Conservation (phyloP, 2,113 vertebrate genomes). For the Corythoichthys intestinalis region DNA sequence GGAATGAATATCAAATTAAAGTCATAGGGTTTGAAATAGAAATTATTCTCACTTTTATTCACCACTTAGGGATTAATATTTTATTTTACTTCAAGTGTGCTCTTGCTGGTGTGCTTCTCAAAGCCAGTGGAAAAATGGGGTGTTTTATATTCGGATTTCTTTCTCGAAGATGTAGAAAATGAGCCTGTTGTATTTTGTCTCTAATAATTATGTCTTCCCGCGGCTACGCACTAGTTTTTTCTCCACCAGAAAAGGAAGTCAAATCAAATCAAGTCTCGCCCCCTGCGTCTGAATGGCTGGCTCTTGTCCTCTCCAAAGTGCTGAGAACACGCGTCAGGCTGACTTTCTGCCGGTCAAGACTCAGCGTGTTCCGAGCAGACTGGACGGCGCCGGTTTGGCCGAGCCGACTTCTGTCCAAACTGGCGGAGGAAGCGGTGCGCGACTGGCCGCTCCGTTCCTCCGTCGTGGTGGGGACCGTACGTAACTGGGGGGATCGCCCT, state of each 20-base stretch:
- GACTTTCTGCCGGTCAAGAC: constrained; percentile 65
- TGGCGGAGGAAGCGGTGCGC: constrained; percentile 38
- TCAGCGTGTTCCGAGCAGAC: constrained; percentile 54
- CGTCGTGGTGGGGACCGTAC: constrained; percentile 30
- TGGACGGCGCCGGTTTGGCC: constrained; percentile 47
- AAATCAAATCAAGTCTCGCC: constrained; percentile 40
- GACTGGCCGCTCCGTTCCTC: constrained; percentile 60
- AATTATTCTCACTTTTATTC: not conserved
- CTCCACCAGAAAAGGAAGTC: not conserved
- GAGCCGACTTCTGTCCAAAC: constrained; percentile 58
- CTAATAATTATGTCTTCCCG: constrained; percentile 38
- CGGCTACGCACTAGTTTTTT: constrained; percentile 29
- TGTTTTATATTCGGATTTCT: not conserved
- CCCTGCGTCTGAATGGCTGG: constrained; percentile 48
- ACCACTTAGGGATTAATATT: not conserved
- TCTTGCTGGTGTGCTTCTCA: not conserved
- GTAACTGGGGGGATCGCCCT: constrained; percentile 46
- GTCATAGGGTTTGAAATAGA: not conserved
- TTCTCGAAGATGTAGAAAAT: not conserved
- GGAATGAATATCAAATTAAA: not conserved
- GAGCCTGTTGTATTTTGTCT: not conserved
- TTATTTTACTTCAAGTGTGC: not conserved
- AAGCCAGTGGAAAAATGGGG: not conserved
- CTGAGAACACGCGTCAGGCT: constrained; percentile 52
- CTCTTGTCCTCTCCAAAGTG: constrained; percentile 64